These are phyloP conservation scores for Alethe castanea DNA, from an alignment of 2,113 vertebrate species.

Conservation along the genomic window DNA sequence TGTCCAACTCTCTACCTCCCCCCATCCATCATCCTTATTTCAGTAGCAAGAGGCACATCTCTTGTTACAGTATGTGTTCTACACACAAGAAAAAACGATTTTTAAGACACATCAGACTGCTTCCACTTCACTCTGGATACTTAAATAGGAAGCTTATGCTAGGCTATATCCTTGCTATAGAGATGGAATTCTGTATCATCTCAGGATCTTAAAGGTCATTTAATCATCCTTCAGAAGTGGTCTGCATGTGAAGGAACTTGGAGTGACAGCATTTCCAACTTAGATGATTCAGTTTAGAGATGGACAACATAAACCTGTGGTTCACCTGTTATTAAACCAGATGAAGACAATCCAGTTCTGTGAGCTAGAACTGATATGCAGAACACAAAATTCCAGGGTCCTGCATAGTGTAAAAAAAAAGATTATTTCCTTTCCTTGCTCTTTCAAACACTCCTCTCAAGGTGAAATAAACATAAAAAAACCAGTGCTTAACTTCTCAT, in stretches of 20 bases:
- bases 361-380: background rate
- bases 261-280: background rate
- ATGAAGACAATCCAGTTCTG: background rate
- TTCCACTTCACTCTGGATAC: background rate
- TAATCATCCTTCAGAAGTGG: background rate
- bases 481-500: background rate
- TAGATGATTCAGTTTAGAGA: background rate
- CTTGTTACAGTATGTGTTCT: background rate
- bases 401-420: background rate
- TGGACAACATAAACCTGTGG: background rate
- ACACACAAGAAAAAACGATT: background rate
- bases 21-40: background rate
- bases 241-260: background rate
- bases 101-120: background rate
- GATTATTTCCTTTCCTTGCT: background rate
- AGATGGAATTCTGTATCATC: background rate
- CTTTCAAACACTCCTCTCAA: background rate
- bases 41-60: background rate
- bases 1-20: background rate
- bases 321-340: background rate
- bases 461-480: background rate
- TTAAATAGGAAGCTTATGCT: background rate
- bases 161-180: background rate
- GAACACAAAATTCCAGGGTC: background rate
- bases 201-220: background rate